A percentile compares a stretch with the other conserved stretches of the same genome.
Conservation (phyloP, 2,113 vertebrate species). For the Mirza zaza region DNA sequence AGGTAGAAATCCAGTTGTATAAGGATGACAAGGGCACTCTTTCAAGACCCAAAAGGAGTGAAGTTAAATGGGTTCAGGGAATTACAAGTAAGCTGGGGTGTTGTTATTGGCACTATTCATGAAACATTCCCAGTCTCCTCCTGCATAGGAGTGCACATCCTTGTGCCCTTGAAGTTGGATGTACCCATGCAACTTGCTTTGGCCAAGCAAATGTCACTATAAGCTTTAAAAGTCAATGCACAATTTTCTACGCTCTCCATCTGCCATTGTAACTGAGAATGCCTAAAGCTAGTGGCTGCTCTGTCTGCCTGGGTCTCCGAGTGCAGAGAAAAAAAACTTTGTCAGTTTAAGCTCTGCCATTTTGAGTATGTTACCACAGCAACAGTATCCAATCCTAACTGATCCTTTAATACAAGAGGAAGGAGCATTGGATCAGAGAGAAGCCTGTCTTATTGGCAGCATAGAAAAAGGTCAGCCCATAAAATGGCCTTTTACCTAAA, state of each 20-base stretch:
- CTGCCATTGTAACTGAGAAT: not conserved
- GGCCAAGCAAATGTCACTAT: not conserved
- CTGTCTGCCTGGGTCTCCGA: not conserved
- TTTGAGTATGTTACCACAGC: not conserved
- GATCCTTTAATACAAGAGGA: not conserved
- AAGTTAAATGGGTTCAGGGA: not conserved
- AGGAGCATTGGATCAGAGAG: not conserved
- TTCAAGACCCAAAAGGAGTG: not conserved
- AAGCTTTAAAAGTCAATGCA: not conserved
- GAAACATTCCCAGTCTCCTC: not conserved
- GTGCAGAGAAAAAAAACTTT: not conserved
- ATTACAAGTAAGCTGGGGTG: not conserved
- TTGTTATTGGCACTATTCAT: not conserved
- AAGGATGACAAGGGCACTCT: not conserved
- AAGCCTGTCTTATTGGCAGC: not conserved
- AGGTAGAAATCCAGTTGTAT: not conserved
- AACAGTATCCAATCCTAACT: not conserved
- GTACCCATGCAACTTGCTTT: not conserved
- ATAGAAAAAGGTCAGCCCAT: not conserved
- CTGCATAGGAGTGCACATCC: not conserved
- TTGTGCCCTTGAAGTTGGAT: not conserved
- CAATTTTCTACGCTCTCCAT: not conserved
- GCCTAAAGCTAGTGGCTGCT: not conserved
- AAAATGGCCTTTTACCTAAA: conserved; percentile 39
- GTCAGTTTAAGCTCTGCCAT: conserved; percentile 21